phyloP scores from a whole-genome alignment of 2,888 invertebrate species.

The Machimus rusticus region DNA sequence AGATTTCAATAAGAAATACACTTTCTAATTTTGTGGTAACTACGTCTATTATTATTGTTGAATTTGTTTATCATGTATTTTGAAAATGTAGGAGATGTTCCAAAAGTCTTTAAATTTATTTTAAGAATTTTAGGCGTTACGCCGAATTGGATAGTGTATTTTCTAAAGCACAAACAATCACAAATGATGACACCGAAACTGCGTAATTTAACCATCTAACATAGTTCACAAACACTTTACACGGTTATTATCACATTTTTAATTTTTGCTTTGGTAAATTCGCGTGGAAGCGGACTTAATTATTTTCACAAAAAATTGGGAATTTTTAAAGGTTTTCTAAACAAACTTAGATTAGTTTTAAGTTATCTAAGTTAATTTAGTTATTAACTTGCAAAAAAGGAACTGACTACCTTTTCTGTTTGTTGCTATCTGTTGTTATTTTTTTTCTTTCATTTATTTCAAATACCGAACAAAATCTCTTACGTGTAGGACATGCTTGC shows the following conservation, averaged over 20 bases:
- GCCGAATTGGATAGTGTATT: background rate
- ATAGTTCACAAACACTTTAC: conserved; percentile 11
- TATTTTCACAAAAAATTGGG: background rate
- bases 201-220: conserved; percentile 6
- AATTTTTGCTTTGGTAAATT: conserved; percentile 18
- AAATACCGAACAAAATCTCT: conserved; percentile 43
- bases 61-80: too few relatives aligned
- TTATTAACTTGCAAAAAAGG: background rate
- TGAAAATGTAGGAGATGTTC: too few relatives aligned
- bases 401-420: background rate
- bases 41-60: background rate
- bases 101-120: background rate
- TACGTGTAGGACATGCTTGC: conserved; percentile 69
- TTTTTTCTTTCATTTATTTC: conserved; percentile 38
- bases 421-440: conserved; percentile 26
- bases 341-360: conserved; percentile 31
- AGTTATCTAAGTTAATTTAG: conserved; percentile 12
- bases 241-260: background rate
- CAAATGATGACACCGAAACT: background rate
- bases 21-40: background rate
- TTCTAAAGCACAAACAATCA: background rate
- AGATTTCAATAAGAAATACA: background rate
- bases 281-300: background rate
- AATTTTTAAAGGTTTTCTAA: background rate
- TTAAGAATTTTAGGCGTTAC: background rate